Evolutionary conservation across 2,888 invertebrate genomes (phyloP), one percentile per base, ranked within the genome.

Genomic region (Melitaea athalia): DNA sequence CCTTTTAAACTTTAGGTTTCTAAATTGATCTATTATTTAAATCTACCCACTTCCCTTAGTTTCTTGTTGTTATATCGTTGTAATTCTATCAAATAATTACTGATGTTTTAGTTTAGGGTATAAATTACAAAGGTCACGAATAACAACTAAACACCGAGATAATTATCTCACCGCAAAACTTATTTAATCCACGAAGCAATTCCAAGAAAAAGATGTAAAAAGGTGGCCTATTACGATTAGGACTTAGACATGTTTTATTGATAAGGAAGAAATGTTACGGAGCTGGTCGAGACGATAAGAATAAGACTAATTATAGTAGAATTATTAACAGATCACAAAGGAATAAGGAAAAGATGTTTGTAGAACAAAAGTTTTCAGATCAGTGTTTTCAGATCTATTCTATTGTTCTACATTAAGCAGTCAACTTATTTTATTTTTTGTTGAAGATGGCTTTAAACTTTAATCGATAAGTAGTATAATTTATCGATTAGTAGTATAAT

Each of bases 221-320:
- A 14, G 1, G 17, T 17, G 6, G 15, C 6, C 10, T 38, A 14
- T 38, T 55, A 6, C n/a, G 8, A 55, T 55, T 55, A n/a, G 7
- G 7, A 38, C 10, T 33, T n/a, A n/a, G n/a, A 55, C 14, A 33
- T 33, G 10, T n/a, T 38, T 55, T 55, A 38, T 38, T 38, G 33
- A 55, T 55, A 55, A 55, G 53, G 24, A 31, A 31, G 14, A 55
- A 55, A 38, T 33, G 31, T 53, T 12, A 10, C 17, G 38, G 33
- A n/a, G n/a, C 55, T 33, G 55, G 55, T 33, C 7, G 33, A 55
- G 14, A 14, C 7, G 55, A 55, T 55, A 55, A 55, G 38, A 55
- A 55, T 33, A 12, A 38, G 33, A 55, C 55, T 33, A 55, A 55
- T 55, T 55, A 55, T 38, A 33, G 14, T 33, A 2, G 50, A 14